Evolutionary conservation across 2,888 invertebrate genomes (phyloP), one percentile per base, ranked within the genome.

Genomic region (Neoaliturus tenellus): DNA sequence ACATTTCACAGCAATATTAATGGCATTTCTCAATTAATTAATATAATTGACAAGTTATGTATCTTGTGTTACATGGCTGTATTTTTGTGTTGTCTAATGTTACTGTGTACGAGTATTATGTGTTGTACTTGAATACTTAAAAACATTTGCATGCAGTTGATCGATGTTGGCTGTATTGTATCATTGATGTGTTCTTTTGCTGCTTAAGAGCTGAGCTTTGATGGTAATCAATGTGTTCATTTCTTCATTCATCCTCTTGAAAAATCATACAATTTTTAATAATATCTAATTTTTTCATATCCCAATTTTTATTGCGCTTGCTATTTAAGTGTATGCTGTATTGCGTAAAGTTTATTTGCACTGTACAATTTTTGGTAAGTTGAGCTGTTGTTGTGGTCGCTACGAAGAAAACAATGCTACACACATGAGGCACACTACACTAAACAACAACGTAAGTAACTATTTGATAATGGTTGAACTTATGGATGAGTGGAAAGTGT

Each of bases 371-470:
- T 62, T 62, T 5, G 28, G 14, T 62, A 17, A 62, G 62, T 62
- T 62, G 25, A 31, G 14, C 12, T 31, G 62, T 28, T 62, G 62
- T 20, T 28, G 62, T 28, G 14, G 62, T 62, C 17, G 28, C 5
- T 28, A 62, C 28, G 62, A 51, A 51, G 23, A 62, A 20, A 55
- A n/a, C n/a, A 62, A 62, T 14, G 12, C 62, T 14, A 62, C 28
- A 62, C 62, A 62, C 62, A 62, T 31, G 62, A 62, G 31, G 28
- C 62, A 62, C 62, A 62, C 62, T 28, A 62, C 62, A 58, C 58
- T n/a, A n/a, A n/a, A 62, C 62, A 62, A 55, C 17, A 62, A 62
- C 28, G 62, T 62, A 62, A 62, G 62, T 62, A 62, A 39, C 6
- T 39, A 39, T 39, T 39, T 6, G 6, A 39, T 12, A 39, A 55